phyloP scores from a whole-genome alignment of 1,140 invertebrate species.

The Drosophila serrata region DNA sequence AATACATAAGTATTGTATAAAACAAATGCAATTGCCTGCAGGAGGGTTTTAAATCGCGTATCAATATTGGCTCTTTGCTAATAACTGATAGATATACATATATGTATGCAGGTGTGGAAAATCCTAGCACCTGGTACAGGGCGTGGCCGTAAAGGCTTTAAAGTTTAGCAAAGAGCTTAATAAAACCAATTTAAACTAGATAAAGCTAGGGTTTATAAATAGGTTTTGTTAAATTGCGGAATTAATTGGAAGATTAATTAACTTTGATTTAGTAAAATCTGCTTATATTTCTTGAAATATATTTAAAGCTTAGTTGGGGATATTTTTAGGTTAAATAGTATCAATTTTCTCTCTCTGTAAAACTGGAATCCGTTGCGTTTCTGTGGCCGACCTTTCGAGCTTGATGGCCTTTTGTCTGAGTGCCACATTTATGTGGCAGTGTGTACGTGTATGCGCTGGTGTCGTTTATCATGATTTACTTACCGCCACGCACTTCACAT shows the following conservation, averaged over 20 bases:
- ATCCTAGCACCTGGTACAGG: background rate
- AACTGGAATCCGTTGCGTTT: constrained; percentile 61
- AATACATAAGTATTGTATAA: constrained; percentile 1
- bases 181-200: background rate
- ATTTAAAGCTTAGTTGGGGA: background rate
- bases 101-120: background rate
- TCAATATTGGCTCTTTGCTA: constrained; percentile 6
- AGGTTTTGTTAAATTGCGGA: background rate
- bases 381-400: constrained; percentile 56
- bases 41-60: background rate
- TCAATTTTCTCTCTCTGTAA: constrained; percentile 1
- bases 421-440: constrained; percentile 77
- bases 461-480: constrained; percentile 86
- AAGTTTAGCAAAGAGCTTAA: background rate
- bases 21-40: background rate
- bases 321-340: background rate
- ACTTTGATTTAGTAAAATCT: background rate
- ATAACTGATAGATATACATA: background rate
- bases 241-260: background rate
- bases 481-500: constrained; percentile 96
- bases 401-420: constrained; percentile 82
- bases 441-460: constrained; percentile 59
- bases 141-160: constrained; percentile 6
- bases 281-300: background rate
- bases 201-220: too few species aligned